Percentiles rank a stretch among this genome's conserved stretches.
phyloP scores from a whole-genome alignment of 92 coral and sea anemone species.

The Siderastrea siderea region DNA sequence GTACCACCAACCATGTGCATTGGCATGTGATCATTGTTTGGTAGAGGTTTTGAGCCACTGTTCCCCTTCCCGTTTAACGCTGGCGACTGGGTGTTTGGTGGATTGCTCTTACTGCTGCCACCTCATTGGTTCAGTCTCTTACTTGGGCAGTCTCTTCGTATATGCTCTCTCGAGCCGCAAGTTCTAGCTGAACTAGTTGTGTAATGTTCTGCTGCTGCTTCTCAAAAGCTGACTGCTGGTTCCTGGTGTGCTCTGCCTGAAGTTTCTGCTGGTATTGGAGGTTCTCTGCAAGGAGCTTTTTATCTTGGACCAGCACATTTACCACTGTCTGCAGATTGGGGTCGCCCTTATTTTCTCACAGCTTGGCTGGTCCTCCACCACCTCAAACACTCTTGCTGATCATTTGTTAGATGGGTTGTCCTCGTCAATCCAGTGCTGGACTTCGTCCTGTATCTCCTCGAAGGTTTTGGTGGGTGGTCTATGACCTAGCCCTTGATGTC shows the following conservation, averaged over 20 bases:
- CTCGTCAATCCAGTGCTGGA: conserved; percentile 5
- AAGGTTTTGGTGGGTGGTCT: conserved; percentile 47
- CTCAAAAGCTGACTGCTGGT: conserved; percentile 32
- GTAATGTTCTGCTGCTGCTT: conserved; percentile 31
- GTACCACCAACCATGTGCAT: conserved; percentile 25
- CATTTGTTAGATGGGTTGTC: not conserved
- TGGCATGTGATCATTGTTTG: not conserved
- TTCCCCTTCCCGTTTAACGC: not conserved
- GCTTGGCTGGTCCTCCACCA: no score
- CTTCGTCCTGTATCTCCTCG: conserved; percentile 23
- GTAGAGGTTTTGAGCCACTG: conserved; percentile 16
- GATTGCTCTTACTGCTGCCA: not conserved
- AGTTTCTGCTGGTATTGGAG: conserved; percentile 43
- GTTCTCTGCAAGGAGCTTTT: conserved; percentile 38
- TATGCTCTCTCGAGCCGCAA: not conserved
- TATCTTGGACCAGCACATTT: not conserved
- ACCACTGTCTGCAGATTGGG: not conserved
- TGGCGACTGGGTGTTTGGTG: not conserved
- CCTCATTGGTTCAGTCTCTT: not conserved
- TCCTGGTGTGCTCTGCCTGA: conserved; percentile 31
- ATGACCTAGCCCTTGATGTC: conserved; percentile 43
- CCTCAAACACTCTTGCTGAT: no score
- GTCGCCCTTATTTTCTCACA: not conserved
- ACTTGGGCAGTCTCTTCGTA: conserved; percentile 5
- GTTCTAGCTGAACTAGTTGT: not conserved